Percentiles rank a stretch among this genome's conserved stretches.
phyloP scores from a whole-genome alignment of 2,888 invertebrate genomes.

The Rhimphoctona megacephalus region DNA sequence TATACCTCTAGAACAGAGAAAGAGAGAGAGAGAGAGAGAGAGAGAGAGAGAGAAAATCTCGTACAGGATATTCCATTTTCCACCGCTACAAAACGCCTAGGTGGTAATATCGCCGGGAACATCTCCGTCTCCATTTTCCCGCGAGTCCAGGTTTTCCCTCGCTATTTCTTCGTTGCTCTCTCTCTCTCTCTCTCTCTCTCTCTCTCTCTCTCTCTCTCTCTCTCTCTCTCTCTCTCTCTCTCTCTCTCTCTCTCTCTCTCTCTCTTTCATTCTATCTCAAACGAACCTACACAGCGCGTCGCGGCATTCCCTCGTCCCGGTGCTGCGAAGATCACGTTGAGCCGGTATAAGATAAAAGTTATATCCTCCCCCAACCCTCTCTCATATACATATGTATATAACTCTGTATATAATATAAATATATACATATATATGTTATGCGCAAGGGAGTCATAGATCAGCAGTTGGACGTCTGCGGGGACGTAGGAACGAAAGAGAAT shows the following conservation, averaged over 20 bases:
- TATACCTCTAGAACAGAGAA: background rate
- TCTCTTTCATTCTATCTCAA: conserved; percentile 43
- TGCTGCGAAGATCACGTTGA: conserved; percentile 75
- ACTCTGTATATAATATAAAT: conserved; percentile 13
- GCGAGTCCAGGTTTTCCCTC: conserved; percentile 60
- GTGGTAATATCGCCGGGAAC: conserved; percentile 70
- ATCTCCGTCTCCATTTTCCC: conserved; percentile 66
- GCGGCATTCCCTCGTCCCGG: conserved; percentile 70
- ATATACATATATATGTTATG: conserved; percentile 76
- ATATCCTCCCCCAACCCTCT: conserved; percentile 77
- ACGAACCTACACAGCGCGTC: conserved; percentile 25
- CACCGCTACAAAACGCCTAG: conserved; percentile 71
- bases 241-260: background rate
- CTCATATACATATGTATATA: background rate
- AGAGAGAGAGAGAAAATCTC: conserved; percentile 41
- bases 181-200: conserved; percentile 37
- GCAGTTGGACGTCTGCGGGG: conserved; percentile 84
- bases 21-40: background rate
- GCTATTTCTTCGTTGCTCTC: conserved; percentile 37
- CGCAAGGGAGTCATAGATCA: conserved; percentile 84
- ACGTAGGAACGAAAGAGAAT: conserved; percentile 78
- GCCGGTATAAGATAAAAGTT: conserved; percentile 82
- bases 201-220: background rate
- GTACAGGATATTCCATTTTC: conserved; percentile 69
- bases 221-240: conserved; percentile 44